Evolutionary conservation across 2,113 vertebrate species (phyloP).

Genomic region (Thunnus thynnus): DNA sequence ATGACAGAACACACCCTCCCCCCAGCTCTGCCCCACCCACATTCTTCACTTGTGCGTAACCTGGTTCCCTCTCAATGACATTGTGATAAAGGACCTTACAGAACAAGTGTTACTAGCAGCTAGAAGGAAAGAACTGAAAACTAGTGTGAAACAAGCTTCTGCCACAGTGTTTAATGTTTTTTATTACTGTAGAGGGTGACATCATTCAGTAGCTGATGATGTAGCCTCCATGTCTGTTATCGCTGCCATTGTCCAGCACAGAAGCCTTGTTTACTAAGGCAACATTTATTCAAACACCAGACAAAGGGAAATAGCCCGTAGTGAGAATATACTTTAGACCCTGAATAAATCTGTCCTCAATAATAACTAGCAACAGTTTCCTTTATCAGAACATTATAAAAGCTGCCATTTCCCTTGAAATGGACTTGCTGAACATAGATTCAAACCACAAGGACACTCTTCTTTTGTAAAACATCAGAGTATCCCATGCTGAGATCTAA

Average conservation of each 20-base stretch:
- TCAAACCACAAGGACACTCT: background rate
- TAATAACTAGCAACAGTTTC: slow-evolving; percentile 5
- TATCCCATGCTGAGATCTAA: background rate
- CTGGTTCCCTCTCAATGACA: slow-evolving; percentile 48
- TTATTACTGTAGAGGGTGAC: slow-evolving; percentile 28
- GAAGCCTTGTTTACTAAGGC: slow-evolving; percentile 36
- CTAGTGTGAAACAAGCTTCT: background rate
- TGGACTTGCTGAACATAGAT: background rate
- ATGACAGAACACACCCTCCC: slow-evolving; percentile 62
- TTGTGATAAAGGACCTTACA: slow-evolving; percentile 13
- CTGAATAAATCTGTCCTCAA: background rate
- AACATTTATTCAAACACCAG: slow-evolving; percentile 36
- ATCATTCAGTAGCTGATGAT: slow-evolving; percentile 32
- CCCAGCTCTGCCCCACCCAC: slow-evolving; percentile 71
- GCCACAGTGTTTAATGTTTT: background rate
- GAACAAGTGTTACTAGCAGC: slow-evolving; percentile 41
- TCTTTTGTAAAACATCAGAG: background rate
- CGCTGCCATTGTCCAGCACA: slow-evolving; percentile 15
- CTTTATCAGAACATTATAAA: slow-evolving; percentile 15
- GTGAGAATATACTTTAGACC: slow-evolving; percentile 33
- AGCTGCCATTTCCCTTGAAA: background rate
- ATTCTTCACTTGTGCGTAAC: slow-evolving; percentile 67
- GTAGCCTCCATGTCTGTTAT: slow-evolving; percentile 28
- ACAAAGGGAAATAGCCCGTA: background rate
- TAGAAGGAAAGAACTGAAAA: slow-evolving; percentile 35